Base-by-base conservation (phyloP, 2,888 invertebrate genomes). In the Phlogophora meticulosa region DNA sequence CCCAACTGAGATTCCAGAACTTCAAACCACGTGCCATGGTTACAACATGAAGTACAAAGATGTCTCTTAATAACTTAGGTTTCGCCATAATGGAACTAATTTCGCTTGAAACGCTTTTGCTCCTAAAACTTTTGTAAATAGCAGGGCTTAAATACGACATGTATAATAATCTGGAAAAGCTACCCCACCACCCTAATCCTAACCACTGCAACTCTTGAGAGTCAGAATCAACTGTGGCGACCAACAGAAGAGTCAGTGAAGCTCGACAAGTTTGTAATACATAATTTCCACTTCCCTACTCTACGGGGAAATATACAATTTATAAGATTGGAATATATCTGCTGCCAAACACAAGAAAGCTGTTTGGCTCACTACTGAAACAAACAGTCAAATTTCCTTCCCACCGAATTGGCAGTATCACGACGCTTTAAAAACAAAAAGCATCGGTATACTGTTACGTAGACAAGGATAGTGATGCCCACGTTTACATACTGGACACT, bases 11-110 rank as follows among this genome's bases (percentile, higher is more conserved):
- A 56, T 49, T 46, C 38, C 43, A 38, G 43, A 62, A 20, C 28
- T 32, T 28, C 0, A n/a, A 72, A 43, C 67, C 38, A 38, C 62
- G 62, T 68, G 49, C 62, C 42, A 38, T 49, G 63, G 17, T 22
- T 22, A 43, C 49, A 67, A 36, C 36, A 36, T 43, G 10, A 13
- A 36, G 20, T 10, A 15, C 20, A 7, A n/a, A 17, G 60, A 43
- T 38, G 28, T 22, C 42, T 43, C 22, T 38, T 43, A 49, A 62
- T 67, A 38, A 51, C 36, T 49, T 72, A 10, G 2, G 36, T 36
- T 36, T 61, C n/a, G 2, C 34, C 42, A 36, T 32, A 22, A 17
- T 10, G 3, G 0, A 36, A 36, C n/a, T 20, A 67, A 15, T 32
- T 43, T 49, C 2, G 0, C 13, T 7, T 17, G 13, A 40, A 57